Evolutionary conservation across 2,888 invertebrate genomes (phyloP), one percentile per base, ranked within the genome.

Genomic region (Tinea pellionella): DNA sequence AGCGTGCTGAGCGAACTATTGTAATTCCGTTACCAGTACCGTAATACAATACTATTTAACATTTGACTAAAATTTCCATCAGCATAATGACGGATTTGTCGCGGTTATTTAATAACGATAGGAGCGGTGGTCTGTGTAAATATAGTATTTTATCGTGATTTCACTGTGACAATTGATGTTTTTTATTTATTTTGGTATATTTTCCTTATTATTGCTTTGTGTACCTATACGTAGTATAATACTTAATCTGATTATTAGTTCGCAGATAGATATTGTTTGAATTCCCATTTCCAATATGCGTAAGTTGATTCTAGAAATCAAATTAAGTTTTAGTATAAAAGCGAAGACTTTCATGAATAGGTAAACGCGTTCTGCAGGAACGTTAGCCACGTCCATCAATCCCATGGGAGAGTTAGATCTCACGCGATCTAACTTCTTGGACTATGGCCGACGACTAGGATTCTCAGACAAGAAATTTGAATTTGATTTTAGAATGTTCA

Each of bases 401-500:
- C 37, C 37, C 37, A 9, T 9, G 37, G 37, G 37, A n/a, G 37
- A 37, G 37, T 37, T 37, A 37, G 37, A 37, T 37, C 37, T 37
- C 37, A 37, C 37, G 37, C 37, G 37, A 37, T 37, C 37, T 12
- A 37, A 37, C 37, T 37, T 37, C 37, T 37, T 37, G 37, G 37
- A 37, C 37, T 3, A 18, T 13, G 13, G 47, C 47, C 47, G 47
- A 12, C 18, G 47, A 18, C 47, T 12, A n/a, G 47, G 13, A 18
- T 47, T 13, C 18, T 15, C 47, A 18, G 47, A 15, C 16, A 47
- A 47, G 47, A 58, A 58, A 15, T 58, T 58, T 30, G 30, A 58
- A 58, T 58, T 58, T 13, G 58, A 58, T 58, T 58, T 30, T 37
- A 16, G 32, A 32, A 16, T 58, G 64, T 65, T 64, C 63, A 64